Evolutionary conservation across 2,113 vertebrate genomes (phyloP), one percentile per base, ranked within the genome.

Genomic region (Gasterosteus nipponicus): DNA sequence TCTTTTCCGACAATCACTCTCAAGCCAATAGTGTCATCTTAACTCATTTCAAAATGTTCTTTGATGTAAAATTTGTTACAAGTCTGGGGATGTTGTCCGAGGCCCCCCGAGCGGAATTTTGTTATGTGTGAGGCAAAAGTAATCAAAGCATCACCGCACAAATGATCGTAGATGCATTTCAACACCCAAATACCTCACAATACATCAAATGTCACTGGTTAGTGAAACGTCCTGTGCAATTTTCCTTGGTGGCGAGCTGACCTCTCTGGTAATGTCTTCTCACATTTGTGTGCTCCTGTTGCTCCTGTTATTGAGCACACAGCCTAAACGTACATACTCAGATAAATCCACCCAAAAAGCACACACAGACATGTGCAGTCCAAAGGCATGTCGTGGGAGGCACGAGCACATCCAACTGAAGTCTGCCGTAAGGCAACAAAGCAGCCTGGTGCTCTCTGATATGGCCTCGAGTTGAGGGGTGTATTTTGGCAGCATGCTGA

Each of bases 391-490:
- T 57, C 59, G 71, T 78, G 35, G 79, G 47, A 81, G 75, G 60
- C 67, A 59, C 65, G 57, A 73, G 70, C 76, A 76, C 69, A 78
- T 74, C 65, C 38, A 63, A 78, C 57, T 47, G 77, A 56, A 79
- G 60, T 78, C 56, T 87, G 83, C 85, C 84, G 80, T 69, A 70
- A 82, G 80, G 84, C 64, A 71, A 71, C 42, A 62, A 26, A 76
- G 81, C 63, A 73, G 73, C 67, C 78, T 84, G 80, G 77, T 61
- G 46, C 69, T 67, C 71, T 44, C 61, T 81, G 67, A 86, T 83
- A 82, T 69, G 68, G 80, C 83, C 83, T 82, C 91, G 57, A 59
- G 42, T 54, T 83, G 78, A 90, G 90, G 78, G 79, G 83, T 49
- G 44, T 46, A 77, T 82, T 77, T 81, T 47, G 82, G 75, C 72